A percentile compares a stretch with the other conserved stretches of the same genome.
Evolutionary conservation across 2,888 invertebrate species (phyloP).

Genomic region (Polyploca ridens): DNA sequence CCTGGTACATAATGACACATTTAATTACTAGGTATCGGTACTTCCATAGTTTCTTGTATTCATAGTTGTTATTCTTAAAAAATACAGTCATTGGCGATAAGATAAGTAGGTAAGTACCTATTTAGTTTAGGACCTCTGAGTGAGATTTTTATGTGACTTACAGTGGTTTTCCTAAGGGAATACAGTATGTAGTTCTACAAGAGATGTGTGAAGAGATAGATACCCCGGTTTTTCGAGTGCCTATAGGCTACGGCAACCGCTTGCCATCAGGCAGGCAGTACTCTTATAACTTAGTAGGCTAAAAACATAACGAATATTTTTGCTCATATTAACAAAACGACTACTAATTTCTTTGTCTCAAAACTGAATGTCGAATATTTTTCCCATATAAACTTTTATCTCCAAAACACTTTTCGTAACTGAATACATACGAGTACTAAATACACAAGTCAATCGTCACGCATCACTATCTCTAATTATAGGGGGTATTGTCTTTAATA

Average conservation of each 20-base stretch:
- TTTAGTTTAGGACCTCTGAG: neutral
- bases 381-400: too few species aligned
- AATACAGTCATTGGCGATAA: neutral
- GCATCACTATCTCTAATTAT: constrained; percentile 8
- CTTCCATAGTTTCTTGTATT: neutral
- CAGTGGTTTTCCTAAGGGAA: too few species aligned
- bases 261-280: too few species aligned
- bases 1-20: too few species aligned
- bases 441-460: neutral
- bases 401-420: neutral
- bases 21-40: neutral
- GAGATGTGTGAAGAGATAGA: too few species aligned
- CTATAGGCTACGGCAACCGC: too few species aligned
- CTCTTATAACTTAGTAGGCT: neutral
- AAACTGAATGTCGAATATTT: neutral
- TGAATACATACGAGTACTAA: neutral
- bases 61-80: neutral
- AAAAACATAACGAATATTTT: neutral
- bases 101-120: neutral
- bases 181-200: too few species aligned
- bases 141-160: too few species aligned
- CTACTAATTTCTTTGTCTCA: neutral
- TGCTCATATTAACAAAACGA: neutral
- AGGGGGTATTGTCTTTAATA: neutral
- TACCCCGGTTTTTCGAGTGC: too few species aligned